These are phyloP conservation scores for Catocala sponsa DNA, from an alignment of 2,888 invertebrate genomes.

Conservation along the genomic window DNA sequence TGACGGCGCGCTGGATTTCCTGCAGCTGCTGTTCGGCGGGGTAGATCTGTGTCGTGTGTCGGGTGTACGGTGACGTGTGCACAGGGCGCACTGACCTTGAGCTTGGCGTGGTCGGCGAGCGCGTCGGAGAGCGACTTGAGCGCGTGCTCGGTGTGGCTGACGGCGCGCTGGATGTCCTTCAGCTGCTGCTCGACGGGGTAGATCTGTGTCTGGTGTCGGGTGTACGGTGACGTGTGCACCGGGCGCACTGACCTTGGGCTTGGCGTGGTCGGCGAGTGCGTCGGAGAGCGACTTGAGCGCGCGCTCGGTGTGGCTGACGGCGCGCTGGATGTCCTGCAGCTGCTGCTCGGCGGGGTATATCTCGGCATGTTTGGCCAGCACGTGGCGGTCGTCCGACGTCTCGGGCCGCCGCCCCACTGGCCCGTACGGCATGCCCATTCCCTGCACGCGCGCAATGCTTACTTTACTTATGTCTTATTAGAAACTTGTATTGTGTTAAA, in stretches of 20 bases:
- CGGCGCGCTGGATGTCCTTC: not conserved
- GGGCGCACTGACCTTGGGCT: constrained; percentile 60
- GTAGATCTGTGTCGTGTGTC: constrained; percentile 90
- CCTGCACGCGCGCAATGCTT: constrained; percentile 28
- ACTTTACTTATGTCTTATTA: too few species aligned
- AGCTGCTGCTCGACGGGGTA: constrained; percentile 93
- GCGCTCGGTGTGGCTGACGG: constrained; percentile 97
- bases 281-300: constrained; percentile 98
- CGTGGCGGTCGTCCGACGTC: constrained; percentile 98
- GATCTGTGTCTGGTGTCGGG: constrained; percentile 89
- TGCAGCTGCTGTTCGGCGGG: constrained; percentile 92
- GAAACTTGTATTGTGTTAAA: too few species aligned
- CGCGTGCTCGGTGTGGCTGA: not conserved
- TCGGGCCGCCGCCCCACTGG: constrained; percentile 93
- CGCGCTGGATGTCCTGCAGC: constrained; percentile 95
- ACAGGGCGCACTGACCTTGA: constrained; percentile 86
- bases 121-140: not conserved
- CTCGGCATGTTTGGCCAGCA: constrained; percentile 96
- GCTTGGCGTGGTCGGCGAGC: not conserved
- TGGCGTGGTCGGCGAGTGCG: constrained; percentile 90
- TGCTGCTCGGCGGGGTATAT: constrained; percentile 98
- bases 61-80: constrained; percentile 80
- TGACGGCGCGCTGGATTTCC: not conserved
- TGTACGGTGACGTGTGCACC: constrained; percentile 20
- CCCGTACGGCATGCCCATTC: constrained; percentile 69